Evolutionary conservation across 2,888 invertebrate species (phyloP), one percentile per base, ranked within the genome.

Genomic region (Busseola fusca): DNA sequence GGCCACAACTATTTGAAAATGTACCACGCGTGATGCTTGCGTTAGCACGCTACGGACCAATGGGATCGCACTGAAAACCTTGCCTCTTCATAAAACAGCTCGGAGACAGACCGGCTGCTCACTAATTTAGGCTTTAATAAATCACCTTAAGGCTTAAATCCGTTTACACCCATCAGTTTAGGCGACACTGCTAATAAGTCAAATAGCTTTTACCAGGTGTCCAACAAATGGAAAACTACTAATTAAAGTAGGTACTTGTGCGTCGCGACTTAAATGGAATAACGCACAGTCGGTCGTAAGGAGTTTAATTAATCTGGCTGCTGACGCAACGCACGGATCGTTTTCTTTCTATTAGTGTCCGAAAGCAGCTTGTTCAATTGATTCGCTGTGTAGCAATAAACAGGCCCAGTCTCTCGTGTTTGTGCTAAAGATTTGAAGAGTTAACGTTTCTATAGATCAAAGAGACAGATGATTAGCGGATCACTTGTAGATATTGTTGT

Each of bases 161-260:
- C 78, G 85, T 74, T 73, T 74, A 74, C 76, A 74, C 66, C 72
- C 66, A 62, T 76, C 77, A 79, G 78, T 78, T 74, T 82, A 86
- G 86, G 88, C 87, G 90, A 91, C 90, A 90, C 79, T 84, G 88
- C 85, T 90, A 91, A 91, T 92, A 92, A 91, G 90, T 91, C 88
- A 90, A 93, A 93, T 93, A 89, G 91, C 92, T 93, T 93, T 93
- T 93, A 92, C 92, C 92, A 91, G 91, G 93, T 93, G 93, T 93
- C 89, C 90, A 88, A 90, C 90, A 93, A 93, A 93, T 93, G 92
- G 94, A 93, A 93, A 94, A 93, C 91, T 91, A 92, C 93, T 95
- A 94, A 94, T 95, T 95, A 94, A 94, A 93, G 91, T 87, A 81
- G 83, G 86, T 92, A 93, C 91, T 93, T 91, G 88, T 85, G 83